These are phyloP conservation scores for Caenorhabditis sp. DNA, from an alignment of 2,888 invertebrate genomes.

Conservation along the genomic window DNA sequence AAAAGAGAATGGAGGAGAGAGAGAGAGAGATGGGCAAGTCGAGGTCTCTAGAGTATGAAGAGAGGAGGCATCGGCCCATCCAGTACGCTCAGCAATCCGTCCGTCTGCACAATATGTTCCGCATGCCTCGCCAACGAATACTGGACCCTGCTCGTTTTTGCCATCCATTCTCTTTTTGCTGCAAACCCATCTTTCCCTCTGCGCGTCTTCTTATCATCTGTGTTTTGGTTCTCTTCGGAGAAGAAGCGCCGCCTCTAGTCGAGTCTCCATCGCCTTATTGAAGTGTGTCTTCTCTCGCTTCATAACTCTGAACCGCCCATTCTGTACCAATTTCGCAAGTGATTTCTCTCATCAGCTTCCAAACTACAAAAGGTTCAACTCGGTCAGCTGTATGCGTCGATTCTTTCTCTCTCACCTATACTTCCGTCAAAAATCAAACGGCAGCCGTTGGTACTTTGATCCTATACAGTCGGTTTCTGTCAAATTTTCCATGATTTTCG, in stretches of 20 bases:
- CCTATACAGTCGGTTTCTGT: not conserved
- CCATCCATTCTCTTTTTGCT: slow-evolving; percentile 6
- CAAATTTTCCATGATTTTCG: not conserved
- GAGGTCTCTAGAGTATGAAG: slow-evolving; percentile 33
- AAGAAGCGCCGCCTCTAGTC: slow-evolving; percentile 10
- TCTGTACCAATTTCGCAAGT: too few relatives aligned
- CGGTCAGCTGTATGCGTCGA: not conserved
- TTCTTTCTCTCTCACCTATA: not conserved
- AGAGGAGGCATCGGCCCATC: not conserved
- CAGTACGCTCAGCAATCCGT: slow-evolving; percentile 25
- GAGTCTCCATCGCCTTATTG: slow-evolving; percentile 1
- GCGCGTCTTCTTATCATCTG: slow-evolving; percentile 36
- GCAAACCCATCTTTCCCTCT: not conserved
- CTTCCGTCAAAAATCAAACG: not conserved
- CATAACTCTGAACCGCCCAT: not conserved
- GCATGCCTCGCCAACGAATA: not conserved
- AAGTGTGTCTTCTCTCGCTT: not conserved
- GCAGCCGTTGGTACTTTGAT: not conserved
- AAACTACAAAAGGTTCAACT: too few relatives aligned
- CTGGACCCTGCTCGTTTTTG: not conserved
- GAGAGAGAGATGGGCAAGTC: slow-evolving; percentile 7
- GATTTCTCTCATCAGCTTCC: not conserved
- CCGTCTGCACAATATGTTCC: slow-evolving; percentile 46
- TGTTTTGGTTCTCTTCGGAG: slow-evolving; percentile 21
- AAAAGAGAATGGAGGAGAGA: too few relatives aligned